Base-by-base conservation (phyloP, 2,888 invertebrate genomes). In the Melinaea menophilus region DNA sequence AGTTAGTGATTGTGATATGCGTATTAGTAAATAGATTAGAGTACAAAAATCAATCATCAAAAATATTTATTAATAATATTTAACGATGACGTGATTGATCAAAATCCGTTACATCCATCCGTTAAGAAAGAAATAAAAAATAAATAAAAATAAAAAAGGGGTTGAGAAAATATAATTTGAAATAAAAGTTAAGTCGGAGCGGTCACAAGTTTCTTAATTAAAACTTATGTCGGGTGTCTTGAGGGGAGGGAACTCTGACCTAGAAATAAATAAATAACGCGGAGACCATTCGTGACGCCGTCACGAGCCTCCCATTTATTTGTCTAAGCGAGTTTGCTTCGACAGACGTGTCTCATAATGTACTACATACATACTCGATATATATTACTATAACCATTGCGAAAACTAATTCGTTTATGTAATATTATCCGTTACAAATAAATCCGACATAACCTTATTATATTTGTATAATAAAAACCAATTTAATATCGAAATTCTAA, bases 171-270 rank as follows among this genome's bases (percentile, higher is more conserved):
- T 88, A 90, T 88, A 88, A 89, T 90, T 88, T 88, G 80, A 88
- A 90, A 89, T 88, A 88, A 88, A 90, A 90, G 85, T 90, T 86
- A 77, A 85, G 84, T 81, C 79, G 76, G 80, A 80, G 82, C 88
- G 85, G 88, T 87, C 89, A 85, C 90, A 91, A 91, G 91, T 91
- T 91, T 91, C 90, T 91, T 91, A 91, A 91, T 91, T 91, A 91
- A 91, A 91, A 91, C 91, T 91, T 91, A 90, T 81, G 86, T 88
- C 80, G 81, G 85, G 82, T 83, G 84, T 82, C 79, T 84, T 82
- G 78, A 84, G 82, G 84, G 87, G 84, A 79, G 82, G 77, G 79
- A 81, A 81, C 85, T 87, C 79, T 90, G 88, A 89, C 89, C 88
- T 86, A 90, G 85, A 89, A 89, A 88, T 88, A 89, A 88, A 89